Conservation (phyloP, 2,888 invertebrate species). For the Erebia ligea region DNA sequence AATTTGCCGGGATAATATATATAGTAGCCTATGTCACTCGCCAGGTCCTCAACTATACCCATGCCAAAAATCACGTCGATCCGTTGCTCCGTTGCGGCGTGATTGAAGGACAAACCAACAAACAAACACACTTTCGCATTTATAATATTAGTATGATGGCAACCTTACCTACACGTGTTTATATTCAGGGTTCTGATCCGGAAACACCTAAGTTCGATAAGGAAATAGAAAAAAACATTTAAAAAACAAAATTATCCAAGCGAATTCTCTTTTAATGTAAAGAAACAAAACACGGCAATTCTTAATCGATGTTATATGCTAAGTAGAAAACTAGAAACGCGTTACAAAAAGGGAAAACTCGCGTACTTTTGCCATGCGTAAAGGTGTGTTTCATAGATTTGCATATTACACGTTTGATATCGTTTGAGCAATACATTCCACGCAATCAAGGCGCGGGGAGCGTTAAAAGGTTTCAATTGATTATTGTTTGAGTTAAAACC, state of each 20-base stretch:
- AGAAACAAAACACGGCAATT: slow-evolving; percentile 2
- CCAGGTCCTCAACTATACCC: too few species aligned
- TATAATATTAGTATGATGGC: neutral
- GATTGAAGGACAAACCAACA: too few species aligned
- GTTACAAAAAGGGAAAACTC: neutral
- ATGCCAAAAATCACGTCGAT: too few species aligned
- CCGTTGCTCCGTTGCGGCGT: too few species aligned
- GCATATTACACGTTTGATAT: slow-evolving; percentile 30
- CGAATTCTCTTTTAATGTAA: neutral
- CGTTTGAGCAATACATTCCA: slow-evolving; percentile 29
- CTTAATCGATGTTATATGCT: slow-evolving; percentile 19
- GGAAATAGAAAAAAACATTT: neutral
- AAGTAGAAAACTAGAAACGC: neutral
- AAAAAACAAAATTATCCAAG: neutral
- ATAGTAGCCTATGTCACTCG: too few species aligned
- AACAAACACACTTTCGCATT: neutral
- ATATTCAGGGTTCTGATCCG: neutral
- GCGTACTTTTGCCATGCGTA: slow-evolving; percentile 4
- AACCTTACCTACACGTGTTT: neutral
- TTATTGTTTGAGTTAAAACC: slow-evolving; percentile 9
- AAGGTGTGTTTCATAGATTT: slow-evolving; percentile 23
- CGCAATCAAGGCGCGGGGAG: slow-evolving; percentile 35
- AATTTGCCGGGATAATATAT: too few species aligned
- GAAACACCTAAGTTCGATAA: neutral
- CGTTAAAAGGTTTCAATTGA: slow-evolving; percentile 25